These are phyloP conservation scores for Cerceris rybyensis DNA, from an alignment of 2,888 invertebrate genomes.

Conservation along the genomic window DNA sequence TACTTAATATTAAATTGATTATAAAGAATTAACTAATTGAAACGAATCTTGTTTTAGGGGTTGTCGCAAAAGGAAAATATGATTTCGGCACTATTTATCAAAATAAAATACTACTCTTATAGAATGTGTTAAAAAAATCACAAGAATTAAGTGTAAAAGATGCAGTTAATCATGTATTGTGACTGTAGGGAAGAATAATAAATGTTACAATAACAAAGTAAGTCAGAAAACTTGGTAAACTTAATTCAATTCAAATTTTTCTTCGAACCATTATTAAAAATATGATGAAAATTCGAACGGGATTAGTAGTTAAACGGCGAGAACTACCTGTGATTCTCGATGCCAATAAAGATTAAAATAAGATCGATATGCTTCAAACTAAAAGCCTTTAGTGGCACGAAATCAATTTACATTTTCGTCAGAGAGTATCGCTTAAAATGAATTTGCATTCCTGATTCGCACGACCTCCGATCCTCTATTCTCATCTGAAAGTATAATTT, in stretches of 20 bases:
- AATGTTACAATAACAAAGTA: neutral
- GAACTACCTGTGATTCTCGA: slow-evolving; percentile 2
- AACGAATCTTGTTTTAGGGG: too few relatives aligned
- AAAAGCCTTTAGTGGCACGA: slow-evolving; percentile 59
- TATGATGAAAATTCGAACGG: neutral
- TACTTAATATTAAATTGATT: too few relatives aligned
- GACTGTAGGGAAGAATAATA: too few relatives aligned
- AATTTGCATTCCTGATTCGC: slow-evolving; percentile 68
- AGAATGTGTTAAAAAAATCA: too few relatives aligned
- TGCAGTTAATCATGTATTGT: too few relatives aligned
- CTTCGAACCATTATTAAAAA: neutral
- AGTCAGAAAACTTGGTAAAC: too few relatives aligned
- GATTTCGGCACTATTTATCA: too few relatives aligned
- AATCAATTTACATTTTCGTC: slow-evolving; percentile 69
- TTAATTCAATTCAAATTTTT: neutral
- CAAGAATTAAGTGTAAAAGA: too few relatives aligned
- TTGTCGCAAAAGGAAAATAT: too few relatives aligned
- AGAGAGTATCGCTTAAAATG: slow-evolving; percentile 67
- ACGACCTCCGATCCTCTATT: slow-evolving; percentile 58
- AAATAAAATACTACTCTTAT: too few relatives aligned
- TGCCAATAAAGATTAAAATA: slow-evolving; percentile 52
- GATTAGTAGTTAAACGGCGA: neutral
- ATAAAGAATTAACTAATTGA: too few relatives aligned
- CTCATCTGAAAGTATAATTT: slow-evolving; percentile 74
- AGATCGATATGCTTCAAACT: slow-evolving; percentile 58